phyloP scores from a whole-genome alignment of 1,140 invertebrate genomes.

The Drosophila repletoides region DNA sequence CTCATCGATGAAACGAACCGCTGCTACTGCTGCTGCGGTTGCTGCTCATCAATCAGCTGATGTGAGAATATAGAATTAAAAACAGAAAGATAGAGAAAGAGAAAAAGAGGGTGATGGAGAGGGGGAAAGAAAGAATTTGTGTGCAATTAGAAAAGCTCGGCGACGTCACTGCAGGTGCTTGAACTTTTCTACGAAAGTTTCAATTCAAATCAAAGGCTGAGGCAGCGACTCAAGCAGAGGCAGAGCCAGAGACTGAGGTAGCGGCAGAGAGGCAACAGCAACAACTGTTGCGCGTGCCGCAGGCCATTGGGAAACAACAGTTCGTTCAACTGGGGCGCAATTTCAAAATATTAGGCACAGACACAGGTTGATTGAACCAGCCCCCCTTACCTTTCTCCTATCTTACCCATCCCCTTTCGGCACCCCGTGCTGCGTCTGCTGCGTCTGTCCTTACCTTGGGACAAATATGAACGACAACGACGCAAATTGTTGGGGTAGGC shows the following conservation, averaged over 20 bases:
- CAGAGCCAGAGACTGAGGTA: background rate
- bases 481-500: slow-evolving; percentile 68
- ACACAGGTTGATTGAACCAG: slow-evolving; percentile 36
- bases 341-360: slow-evolving; percentile 43
- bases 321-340: slow-evolving; percentile 44
- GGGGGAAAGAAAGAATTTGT: background rate
- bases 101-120: background rate
- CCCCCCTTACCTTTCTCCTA: background rate
- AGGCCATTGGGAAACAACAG: slow-evolving; percentile 34
- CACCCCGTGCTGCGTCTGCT: background rate
- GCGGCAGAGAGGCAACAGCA: background rate
- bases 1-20: slow-evolving; percentile 70
- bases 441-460: slow-evolving; percentile 31
- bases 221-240: background rate
- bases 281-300: slow-evolving; percentile 32
- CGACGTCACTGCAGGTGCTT: slow-evolving; percentile 44
- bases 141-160: slow-evolving; percentile 31
- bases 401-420: background rate
- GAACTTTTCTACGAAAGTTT: slow-evolving; percentile 48
- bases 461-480: slow-evolving; percentile 8
- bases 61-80: background rate
- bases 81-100: background rate
- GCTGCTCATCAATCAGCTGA: background rate
- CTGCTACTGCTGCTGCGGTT: slow-evolving; percentile 32
- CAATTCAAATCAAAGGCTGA: background rate